Base-by-base conservation (phyloP, 1,140 invertebrate species). In the Mizuhopecten yessoensis region DNA sequence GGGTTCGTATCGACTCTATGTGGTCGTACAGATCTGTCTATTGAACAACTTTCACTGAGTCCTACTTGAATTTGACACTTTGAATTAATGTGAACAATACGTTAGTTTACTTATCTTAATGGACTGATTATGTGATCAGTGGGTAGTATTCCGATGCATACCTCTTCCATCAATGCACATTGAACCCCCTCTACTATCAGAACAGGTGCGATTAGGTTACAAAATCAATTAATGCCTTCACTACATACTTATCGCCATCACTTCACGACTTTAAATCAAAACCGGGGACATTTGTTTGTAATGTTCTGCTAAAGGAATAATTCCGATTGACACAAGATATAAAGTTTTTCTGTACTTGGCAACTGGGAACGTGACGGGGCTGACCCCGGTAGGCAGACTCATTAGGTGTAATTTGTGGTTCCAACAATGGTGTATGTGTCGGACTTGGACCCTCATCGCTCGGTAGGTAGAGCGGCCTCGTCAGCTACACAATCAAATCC, bases 311-410 rank as follows among this genome's bases (percentile, higher is more conserved):
- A 29, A 11, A 75, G n/a, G 57, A 75, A 75, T 75, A 75, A 75
- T 75, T 75, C 57, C 57, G 57, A 75, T 75, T 75, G 57, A 75
- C 57, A 75, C 57, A 75, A 75, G 57, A 75, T 75, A 75, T 75
- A 75, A 75, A 29, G 57, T 75, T 75, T 75, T 75, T 75, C 57
- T 75, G 57, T 75, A 75, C n/a, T n/a, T 5, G 57, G 29, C 23
- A 75, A 75, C 57, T 75, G 57, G 57, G 29, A 75, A 75, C 57
- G 57, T 75, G 57, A 75, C 57, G 17, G n/a, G 57, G n/a, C 57
- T 17, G 29, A 29, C 57, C 57, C 23, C 9, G 5, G 57, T 11
- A n/a, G 23, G 5, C n/a, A 75, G 57, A 75, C 57, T 75, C 57
- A 75, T 75, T 75, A 75, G 57, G n/a, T 75, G 11, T n/a, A 45